These are phyloP conservation scores for Siniperca knerii DNA, from an alignment of 2,113 vertebrate species.

Conservation along the genomic window DNA sequence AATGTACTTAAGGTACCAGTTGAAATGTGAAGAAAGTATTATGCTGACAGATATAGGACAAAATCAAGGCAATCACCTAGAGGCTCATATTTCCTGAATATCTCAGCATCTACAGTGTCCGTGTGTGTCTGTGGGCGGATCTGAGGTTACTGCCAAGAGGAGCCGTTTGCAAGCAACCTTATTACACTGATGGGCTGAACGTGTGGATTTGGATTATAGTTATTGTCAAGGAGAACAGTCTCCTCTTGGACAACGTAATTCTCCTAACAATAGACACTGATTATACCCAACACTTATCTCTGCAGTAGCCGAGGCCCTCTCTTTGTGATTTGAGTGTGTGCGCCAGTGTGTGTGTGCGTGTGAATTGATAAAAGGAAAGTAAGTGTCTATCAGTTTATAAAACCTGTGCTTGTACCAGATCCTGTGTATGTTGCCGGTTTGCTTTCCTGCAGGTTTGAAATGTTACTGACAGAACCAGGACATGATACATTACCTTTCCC, in stretches of 20 bases:
- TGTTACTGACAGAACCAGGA: slow-evolving; percentile 64
- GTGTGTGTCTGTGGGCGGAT: slow-evolving; percentile 15
- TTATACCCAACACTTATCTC: slow-evolving; percentile 43
- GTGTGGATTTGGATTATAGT: slow-evolving; percentile 54
- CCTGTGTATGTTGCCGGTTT: background rate
- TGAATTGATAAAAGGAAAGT: slow-evolving; percentile 6
- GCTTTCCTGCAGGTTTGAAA: slow-evolving; percentile 43
- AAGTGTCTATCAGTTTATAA: background rate
- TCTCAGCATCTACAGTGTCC: background rate
- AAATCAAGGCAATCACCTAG: slow-evolving; percentile 15
- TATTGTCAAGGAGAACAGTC: slow-evolving; percentile 53
- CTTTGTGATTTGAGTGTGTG: slow-evolving; percentile 18
- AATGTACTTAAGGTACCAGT: background rate
- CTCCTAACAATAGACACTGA: slow-evolving; percentile 58
- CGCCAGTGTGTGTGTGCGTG: background rate
- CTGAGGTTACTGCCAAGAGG: slow-evolving; percentile 34
- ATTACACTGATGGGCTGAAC: slow-evolving; percentile 51
- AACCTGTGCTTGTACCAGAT: background rate
- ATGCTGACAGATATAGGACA: background rate
- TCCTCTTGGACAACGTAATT: slow-evolving; percentile 32
- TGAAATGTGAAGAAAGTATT: background rate
- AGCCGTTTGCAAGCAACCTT: slow-evolving; percentile 43
- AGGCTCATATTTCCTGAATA: background rate
- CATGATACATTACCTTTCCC: slow-evolving; percentile 67
- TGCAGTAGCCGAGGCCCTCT: slow-evolving; percentile 11